Evolutionary conservation across 2,113 vertebrate genomes (phyloP).

Genomic region (Myiozetetes cayanensis): DNA sequence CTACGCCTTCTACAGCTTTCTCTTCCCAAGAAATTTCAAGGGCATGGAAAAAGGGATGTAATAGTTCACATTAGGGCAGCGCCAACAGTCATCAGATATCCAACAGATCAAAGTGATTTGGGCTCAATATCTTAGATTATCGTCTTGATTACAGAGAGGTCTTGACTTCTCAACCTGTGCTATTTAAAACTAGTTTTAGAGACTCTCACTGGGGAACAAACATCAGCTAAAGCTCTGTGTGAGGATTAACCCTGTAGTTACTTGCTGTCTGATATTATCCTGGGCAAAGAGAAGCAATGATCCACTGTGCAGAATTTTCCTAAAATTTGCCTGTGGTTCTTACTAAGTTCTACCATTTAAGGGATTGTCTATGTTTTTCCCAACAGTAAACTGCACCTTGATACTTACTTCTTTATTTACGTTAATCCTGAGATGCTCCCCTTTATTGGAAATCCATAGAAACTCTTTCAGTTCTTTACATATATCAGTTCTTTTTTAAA

Average conservation of each 20-base stretch:
- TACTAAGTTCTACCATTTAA: not conserved
- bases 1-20: not conserved
- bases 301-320: not conserved
- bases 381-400: not conserved
- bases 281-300: not conserved
- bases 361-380: not conserved
- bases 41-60: not conserved
- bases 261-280: not conserved
- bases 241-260: not conserved
- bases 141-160: not conserved
- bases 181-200: not conserved
- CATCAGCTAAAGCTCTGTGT: not conserved
- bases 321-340: not conserved
- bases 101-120: not conserved
- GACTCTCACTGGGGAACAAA: not conserved
- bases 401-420: not conserved
- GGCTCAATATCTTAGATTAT: not conserved
- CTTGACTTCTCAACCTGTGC: not conserved
- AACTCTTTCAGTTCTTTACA: not conserved
- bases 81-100: not conserved
- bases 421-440: not conserved
- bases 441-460: not conserved
- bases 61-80: not conserved
- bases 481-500: not conserved
- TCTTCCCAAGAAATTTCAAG: not conserved